phyloP scores from a whole-genome alignment of 53 echinoderm and acorn worm species.

The Glandiceps talaboti region DNA sequence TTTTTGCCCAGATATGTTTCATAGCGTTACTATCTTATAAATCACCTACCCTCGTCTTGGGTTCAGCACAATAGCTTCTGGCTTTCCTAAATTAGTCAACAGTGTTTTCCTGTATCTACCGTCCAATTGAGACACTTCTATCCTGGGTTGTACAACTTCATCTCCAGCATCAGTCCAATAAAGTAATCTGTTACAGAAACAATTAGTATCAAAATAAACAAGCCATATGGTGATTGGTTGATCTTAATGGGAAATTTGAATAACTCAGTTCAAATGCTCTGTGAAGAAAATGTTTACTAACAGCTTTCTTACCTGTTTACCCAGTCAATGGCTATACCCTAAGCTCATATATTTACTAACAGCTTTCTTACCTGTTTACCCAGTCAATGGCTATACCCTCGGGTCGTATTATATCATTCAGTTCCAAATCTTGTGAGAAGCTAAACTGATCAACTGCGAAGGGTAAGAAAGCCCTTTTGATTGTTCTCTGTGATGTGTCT shows the following conservation, averaged over 20 bases:
- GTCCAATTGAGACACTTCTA: slow-evolving; percentile 57
- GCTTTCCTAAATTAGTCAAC: slow-evolving; percentile 11
- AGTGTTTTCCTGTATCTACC: slow-evolving; percentile 59
- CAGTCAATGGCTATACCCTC: slow-evolving; percentile 65
- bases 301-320: slow-evolving; percentile 68
- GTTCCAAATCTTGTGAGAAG: slow-evolving; percentile 6
- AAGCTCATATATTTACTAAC: too few relatives aligned
- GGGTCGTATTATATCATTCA: slow-evolving; percentile 41
- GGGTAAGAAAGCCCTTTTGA: not conserved
- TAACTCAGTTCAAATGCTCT: too few relatives aligned
- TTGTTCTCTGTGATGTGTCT: not conserved
- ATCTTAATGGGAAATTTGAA: too few relatives aligned
- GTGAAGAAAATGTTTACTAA: too few relatives aligned
- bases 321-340: slow-evolving; percentile 72
- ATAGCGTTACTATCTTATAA: too few relatives aligned
- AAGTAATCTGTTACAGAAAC: slow-evolving; percentile 33
- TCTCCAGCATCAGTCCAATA: slow-evolving; percentile 83
- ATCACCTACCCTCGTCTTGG: slow-evolving; percentile 40
- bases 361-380: slow-evolving; percentile 75
- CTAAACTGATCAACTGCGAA: not conserved
- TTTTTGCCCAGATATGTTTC: too few relatives aligned
- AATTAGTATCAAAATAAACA: too few relatives aligned
- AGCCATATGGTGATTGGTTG: too few relatives aligned
- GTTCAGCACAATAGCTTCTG: slow-evolving; percentile 44
- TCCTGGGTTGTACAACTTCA: slow-evolving; percentile 25